Base-by-base conservation (phyloP, 2,797 vertebrate genomes). In the Poecile montanus region DNA sequence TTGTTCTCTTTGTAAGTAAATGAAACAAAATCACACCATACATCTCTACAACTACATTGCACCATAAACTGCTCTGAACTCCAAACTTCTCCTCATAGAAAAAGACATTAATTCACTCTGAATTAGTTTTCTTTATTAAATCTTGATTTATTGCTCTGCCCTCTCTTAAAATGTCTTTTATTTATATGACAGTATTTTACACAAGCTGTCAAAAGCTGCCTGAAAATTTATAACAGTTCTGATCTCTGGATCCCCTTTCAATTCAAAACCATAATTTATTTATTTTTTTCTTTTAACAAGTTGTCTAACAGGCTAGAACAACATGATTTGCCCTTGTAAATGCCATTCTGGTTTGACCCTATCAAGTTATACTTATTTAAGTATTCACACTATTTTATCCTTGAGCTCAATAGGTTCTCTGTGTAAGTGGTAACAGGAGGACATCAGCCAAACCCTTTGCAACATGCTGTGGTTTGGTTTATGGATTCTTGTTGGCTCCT, bases 321-420 rank as follows among this genome's bases (percentile, higher is more conserved):
- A 85, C 78, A 72, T 36, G 25, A 82, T 84, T 79, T 94, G 94
- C 71, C 91, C 93, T 95, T 96, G 90, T 66, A 93, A 94, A 96
- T 91, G 56, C 80, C 92, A 90, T 47, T 62, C 54, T 68, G 51
- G 48, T 86, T 82, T 94, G 91, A 95, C 87, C 93, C 62, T 95
- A 91, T 92, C 89, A 91, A 79, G 50, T 96, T 96, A 60, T 93
- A 67, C 67, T 87, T 92, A 54, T 56, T 58, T 79, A 95, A 92
- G 76, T 89, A 84, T 79, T 94, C 91, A 87, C 78, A 88, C 92
- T 87, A 93, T 81, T 89, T 84, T 72, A 61, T 70, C 77, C 83
- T 83, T 72, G 57, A 63, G 58, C 66, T 96, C n/a, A 88, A 40
- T 18, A 77, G 34, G 53, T 74, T 89, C 50, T 48, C 57, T 6